phyloP scores from a whole-genome alignment of 2,888 invertebrate species.

The Epinotia nisella region DNA sequence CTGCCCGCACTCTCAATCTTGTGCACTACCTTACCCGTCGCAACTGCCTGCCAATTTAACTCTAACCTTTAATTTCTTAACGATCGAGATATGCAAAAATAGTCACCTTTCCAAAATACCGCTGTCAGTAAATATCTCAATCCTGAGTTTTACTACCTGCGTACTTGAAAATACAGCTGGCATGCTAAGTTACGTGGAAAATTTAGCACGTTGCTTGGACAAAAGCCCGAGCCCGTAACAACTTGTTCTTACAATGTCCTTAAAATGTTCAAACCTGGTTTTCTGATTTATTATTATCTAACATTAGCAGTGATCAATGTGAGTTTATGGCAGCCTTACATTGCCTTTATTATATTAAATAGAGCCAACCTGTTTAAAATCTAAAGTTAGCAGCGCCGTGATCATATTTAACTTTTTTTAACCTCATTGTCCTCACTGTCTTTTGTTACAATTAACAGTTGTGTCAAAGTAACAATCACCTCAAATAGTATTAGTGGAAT shows the following conservation, averaged over 20 bases:
- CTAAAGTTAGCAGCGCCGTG: not conserved
- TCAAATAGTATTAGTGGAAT: constrained; percentile 47
- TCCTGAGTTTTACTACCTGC: constrained; percentile 60
- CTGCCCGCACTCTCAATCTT: constrained; percentile 23
- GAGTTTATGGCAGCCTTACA: constrained; percentile 69
- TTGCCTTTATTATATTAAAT: constrained; percentile 62
- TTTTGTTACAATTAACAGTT: constrained; percentile 38
- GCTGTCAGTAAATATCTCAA: constrained; percentile 65
- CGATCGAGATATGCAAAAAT: constrained; percentile 59
- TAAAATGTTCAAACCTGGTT: constrained; percentile 78
- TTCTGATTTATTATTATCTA: constrained; percentile 74
- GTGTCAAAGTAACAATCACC: constrained; percentile 49
- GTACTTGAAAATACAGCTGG: constrained; percentile 64
- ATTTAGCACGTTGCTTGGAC: constrained; percentile 63
- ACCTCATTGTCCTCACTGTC: not conserved
- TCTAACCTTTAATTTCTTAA: constrained; percentile 52
- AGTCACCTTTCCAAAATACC: constrained; percentile 55
- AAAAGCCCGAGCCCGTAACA: constrained; percentile 65
- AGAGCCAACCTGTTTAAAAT: constrained; percentile 11
- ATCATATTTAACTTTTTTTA: not conserved
- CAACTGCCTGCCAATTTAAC: constrained; percentile 48
- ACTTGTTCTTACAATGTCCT: constrained; percentile 78
- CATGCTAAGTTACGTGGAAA: constrained; percentile 68
- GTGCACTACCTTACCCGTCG: constrained; percentile 35
- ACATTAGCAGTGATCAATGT: constrained; percentile 74